Evolutionary conservation across 1,140 invertebrate species (phyloP), one percentile per base, ranked within the genome.

Genomic region (Neuroterus valhalla): DNA sequence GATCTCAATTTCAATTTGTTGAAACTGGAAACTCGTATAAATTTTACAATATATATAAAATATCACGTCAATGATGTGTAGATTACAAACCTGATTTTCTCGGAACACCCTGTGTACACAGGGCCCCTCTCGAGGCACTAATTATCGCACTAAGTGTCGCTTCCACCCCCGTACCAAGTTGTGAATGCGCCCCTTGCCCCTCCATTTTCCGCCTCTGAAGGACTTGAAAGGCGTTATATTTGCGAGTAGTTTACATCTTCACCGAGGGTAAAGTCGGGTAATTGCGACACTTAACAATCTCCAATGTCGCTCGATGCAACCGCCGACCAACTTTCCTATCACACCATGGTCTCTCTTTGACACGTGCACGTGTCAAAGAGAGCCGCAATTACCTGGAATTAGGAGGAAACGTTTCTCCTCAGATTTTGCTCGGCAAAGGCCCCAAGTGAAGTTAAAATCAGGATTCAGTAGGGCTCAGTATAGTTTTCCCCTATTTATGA

Each of bases 221-320:
- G 76, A 78, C 80, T 78, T 77, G 66, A 71, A 78, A 78, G 71
- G 80, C 80, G 80, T 79, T 78, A 81, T 78, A 69, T 71, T 79
- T 70, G 76, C 78, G 70, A 80, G 76, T 79, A 78, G 79, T 78
- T 80, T 79, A 52, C 76, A 74, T 81, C 74, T 77, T 80, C 75
- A 66, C 66, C 71, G 66, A 69, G 74, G 74, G 75, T 71, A 76
- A 62, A 81, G 73, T 75, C 71, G 75, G 84, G 81, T 88, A 88
- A 89, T 89, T 89, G 86, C 86, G 81, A 84, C 81, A 84, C 84
- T 89, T 82, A 75, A 87, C 74, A 76, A 79, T 79, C 80, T 78
- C 79, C 71, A 78, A 71, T 75, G 76, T 75, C 73, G 74, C 74
- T 68, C 74, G 75, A 52, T 73, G 74, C 72, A 74, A 79, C 68